Evolutionary conservation across 2,797 vertebrate species (phyloP).

Genomic region (Parauchenoglanis ngamensis): DNA sequence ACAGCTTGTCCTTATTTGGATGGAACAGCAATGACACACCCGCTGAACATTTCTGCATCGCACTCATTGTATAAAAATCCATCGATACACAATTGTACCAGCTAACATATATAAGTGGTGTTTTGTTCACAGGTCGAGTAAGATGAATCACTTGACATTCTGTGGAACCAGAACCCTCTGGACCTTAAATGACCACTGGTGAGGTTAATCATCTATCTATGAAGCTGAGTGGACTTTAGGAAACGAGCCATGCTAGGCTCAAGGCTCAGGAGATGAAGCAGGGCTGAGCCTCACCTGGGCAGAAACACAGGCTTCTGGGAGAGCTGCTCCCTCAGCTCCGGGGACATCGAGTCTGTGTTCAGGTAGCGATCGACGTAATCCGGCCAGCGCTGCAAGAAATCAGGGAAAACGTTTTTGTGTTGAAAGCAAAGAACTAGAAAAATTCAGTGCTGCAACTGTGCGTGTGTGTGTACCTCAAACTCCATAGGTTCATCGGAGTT

Average conservation of each 20-base stretch:
- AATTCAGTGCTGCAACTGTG: no score
- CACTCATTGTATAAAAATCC: constrained; percentile 22
- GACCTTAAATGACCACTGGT: constrained; percentile 26
- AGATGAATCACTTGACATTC: constrained; percentile 27
- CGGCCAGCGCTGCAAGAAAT: constrained; percentile 85
- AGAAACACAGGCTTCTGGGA: constrained; percentile 98
- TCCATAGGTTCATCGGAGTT: constrained; percentile 96
- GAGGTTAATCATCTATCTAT: constrained; percentile 41
- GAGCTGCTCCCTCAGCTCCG: constrained; percentile 94
- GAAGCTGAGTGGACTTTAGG: constrained; percentile 67
- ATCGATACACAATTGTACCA: background rate
- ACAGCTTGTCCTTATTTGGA: constrained; percentile 53
- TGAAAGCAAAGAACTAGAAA: background rate
- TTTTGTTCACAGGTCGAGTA: background rate
- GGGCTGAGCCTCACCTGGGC: constrained; percentile 88
- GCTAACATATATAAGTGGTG: constrained; percentile 12
- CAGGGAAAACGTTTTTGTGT: background rate
- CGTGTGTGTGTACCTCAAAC: constrained; percentile 81
- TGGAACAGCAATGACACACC: constrained; percentile 31
- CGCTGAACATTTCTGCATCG: constrained; percentile 42
- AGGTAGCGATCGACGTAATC: constrained; percentile 96
- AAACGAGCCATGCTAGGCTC: constrained; percentile 47
- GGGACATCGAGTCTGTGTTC: constrained; percentile 94
- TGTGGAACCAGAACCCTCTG: constrained; percentile 17
- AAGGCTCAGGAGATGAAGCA: constrained; percentile 62